Conservation (phyloP, 2,113 vertebrate species). For the Paedocypris sp. region DNA sequence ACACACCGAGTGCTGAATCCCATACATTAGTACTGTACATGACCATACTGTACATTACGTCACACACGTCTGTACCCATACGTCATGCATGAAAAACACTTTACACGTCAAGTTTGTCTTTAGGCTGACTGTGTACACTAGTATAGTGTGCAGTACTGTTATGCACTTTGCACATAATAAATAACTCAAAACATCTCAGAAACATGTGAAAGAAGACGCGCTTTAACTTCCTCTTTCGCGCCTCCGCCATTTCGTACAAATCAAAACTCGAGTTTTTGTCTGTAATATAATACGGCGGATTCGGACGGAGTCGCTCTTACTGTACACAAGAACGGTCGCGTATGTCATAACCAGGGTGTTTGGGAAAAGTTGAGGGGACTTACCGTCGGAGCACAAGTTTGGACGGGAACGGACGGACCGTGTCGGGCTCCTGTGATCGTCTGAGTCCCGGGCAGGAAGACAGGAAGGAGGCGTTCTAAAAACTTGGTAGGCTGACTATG, state of each 20-base stretch:
- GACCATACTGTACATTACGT: too few relatives aligned
- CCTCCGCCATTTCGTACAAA: conserved; percentile 27
- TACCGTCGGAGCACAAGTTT: not conserved
- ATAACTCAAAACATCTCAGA: not conserved
- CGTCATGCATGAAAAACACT: too few relatives aligned
- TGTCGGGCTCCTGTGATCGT: not conserved
- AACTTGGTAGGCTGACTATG: not conserved
- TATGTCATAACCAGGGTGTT: not conserved
- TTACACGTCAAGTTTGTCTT: too few relatives aligned
- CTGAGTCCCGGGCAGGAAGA: not conserved
- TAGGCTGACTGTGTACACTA: too few relatives aligned
- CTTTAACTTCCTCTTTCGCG: conserved; percentile 9
- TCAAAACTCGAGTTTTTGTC: not conserved
- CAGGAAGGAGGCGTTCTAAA: not conserved
- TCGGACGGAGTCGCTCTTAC: not conserved
- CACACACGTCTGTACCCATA: too few relatives aligned
- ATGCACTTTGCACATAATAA: not conserved
- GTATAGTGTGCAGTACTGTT: too few relatives aligned
- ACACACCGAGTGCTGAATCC: too few relatives aligned
- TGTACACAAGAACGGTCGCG: not conserved
- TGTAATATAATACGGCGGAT: not conserved
- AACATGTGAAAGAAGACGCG: not conserved
- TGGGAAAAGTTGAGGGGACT: not conserved
- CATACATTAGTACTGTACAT: too few relatives aligned
- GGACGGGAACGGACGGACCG: not conserved